These are phyloP conservation scores for Pluvianellus socialis DNA, from an alignment of 2,113 vertebrate species.

Conservation along the genomic window DNA sequence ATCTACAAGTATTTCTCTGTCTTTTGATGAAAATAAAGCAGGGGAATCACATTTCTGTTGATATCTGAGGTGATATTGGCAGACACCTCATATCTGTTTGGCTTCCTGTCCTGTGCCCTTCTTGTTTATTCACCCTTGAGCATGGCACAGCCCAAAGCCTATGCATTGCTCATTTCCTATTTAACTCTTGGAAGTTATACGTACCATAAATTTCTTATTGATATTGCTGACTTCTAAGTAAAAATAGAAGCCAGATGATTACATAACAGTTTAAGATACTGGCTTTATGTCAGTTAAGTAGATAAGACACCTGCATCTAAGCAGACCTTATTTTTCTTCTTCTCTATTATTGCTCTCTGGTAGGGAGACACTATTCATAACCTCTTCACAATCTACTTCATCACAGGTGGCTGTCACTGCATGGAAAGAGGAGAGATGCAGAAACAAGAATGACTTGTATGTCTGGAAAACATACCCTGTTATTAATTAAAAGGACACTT, in stretches of 20 bases:
- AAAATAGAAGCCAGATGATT: neutral
- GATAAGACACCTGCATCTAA: neutral
- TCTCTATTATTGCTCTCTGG: neutral
- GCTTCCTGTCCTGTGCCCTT: neutral
- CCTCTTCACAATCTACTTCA: neutral
- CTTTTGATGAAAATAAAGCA: neutral
- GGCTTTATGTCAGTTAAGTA: neutral
- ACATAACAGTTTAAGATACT: neutral
- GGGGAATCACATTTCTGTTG: neutral
- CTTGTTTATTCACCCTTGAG: neutral
- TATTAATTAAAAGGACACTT: neutral
- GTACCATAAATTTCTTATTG: neutral
- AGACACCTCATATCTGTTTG: neutral
- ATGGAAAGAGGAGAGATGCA: neutral
- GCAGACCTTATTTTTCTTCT: neutral
- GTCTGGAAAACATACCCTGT: neutral
- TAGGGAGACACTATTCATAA: conserved; percentile 5
- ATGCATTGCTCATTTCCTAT: neutral
- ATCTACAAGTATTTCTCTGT: neutral
- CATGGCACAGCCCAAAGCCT: neutral
- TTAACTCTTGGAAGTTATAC: neutral
- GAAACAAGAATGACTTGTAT: neutral
- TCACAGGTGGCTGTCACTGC: neutral
- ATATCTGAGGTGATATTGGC: neutral
- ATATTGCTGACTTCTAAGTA: neutral